These are phyloP conservation scores for Rhagoletis zephyria DNA, from an alignment of 1,140 invertebrate genomes.

Conservation along the genomic window DNA sequence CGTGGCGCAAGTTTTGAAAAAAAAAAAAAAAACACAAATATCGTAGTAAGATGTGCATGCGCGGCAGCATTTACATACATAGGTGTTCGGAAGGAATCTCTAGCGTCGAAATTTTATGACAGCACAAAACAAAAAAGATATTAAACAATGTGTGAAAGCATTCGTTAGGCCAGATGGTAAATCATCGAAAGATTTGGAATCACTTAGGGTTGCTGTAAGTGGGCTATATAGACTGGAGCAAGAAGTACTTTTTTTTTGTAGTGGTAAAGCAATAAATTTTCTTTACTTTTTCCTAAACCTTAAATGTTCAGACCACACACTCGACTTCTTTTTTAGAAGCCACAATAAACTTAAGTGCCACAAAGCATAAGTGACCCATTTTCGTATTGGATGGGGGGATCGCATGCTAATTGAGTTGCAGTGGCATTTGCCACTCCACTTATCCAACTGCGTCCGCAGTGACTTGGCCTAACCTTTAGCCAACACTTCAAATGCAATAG, in stretches of 20 bases:
- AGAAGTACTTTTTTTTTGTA: too few species aligned
- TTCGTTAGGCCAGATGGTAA: constrained; percentile 37
- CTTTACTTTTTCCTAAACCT: neutral
- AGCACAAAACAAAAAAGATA: neutral
- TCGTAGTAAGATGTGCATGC: neutral
- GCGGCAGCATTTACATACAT: neutral
- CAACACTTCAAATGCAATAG: neutral
- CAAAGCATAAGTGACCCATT: neutral
- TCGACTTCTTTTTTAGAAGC: neutral
- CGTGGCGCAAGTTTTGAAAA: neutral
- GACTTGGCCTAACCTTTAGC: neutral
- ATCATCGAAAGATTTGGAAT: constrained; percentile 4
- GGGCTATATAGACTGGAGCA: too few species aligned
- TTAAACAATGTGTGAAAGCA: constrained; percentile 39
- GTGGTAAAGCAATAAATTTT: neutral
- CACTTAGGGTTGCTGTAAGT: neutral
- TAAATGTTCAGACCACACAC: neutral
- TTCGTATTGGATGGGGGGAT: neutral
- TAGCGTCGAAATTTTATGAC: constrained; percentile 11
- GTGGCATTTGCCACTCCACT: constrained; percentile 37
- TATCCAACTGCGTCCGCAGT: neutral
- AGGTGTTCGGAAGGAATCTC: constrained; percentile 12
- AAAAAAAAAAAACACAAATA: too few species aligned
- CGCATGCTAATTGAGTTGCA: constrained; percentile 30
- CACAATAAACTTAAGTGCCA: neutral